Evolutionary conservation across 2,888 invertebrate genomes (phyloP), one percentile per base, ranked within the genome.

Genomic region (Frankliniella intonsa): DNA sequence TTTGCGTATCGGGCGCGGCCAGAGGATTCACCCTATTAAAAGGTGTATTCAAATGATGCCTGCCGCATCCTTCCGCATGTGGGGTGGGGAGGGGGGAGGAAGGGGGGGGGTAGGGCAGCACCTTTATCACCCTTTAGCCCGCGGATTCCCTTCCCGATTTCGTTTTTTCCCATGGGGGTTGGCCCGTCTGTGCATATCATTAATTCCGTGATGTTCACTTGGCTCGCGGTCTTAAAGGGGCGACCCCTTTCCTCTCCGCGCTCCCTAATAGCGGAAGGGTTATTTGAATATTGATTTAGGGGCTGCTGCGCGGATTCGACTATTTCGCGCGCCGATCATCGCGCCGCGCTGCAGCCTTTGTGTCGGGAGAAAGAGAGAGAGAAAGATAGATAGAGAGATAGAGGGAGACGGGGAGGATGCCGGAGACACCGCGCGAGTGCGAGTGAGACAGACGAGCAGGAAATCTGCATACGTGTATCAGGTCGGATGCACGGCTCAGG

Each of bases 201-300:
- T 76, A 76, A 76, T 22, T 76, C 69, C 69, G 69, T 25, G 69
- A 76, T 76, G 69, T 76, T 76, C 69, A 76, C 69, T 76, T 76
- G 69, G 69, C 69, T 62, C 62, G 69, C 69, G 69, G 69, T 76
- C 69, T 76, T 76, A 25, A 76, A 76, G 25, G 69, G 62, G 62
- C 17, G 8, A 7, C 69, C 69, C 22, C 69, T 12, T 76, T 0
- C 55, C 55, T 55, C 69, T 11, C 25, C 22, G 10, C 62, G 62
- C 14, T 14, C 55, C 55, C 69, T 3, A 22, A 19, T 22, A 10
- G 69, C 69, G 69, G 69, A 76, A 76, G 69, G 69, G 69, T 76
- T 76, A 76, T 76, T 76, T 76, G 69, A 76, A 76, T 76, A 76
- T 76, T 76, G 69, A 76, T 76, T 76, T 76, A 76, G 69, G 25